A percentile compares a stretch with the other conserved stretches of the same genome.
Evolutionary conservation across 2,888 invertebrate species (phyloP).

Genomic region (Lycophotia porphyrea): DNA sequence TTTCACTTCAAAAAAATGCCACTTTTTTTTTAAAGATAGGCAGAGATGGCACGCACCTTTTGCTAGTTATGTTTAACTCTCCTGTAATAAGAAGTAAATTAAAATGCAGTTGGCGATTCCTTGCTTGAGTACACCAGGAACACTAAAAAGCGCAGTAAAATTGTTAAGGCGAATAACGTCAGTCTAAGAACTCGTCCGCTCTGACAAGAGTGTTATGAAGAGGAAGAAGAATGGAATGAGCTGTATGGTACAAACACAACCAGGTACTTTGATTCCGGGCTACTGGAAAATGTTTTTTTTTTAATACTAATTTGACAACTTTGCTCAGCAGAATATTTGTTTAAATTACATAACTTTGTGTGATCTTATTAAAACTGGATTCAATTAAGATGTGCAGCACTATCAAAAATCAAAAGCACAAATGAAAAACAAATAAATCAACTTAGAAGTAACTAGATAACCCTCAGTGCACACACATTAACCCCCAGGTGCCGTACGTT

Average conservation of each 20-base stretch:
- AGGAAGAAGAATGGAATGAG: neutral
- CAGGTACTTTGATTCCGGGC: neutral
- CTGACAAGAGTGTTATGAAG: neutral
- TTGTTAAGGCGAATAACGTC: neutral
- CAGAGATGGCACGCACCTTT: neutral
- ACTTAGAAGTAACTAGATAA: slow-evolving; percentile 3
- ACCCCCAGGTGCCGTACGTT: slow-evolving; percentile 14
- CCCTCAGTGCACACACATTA: slow-evolving; percentile 16
- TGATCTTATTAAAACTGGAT: neutral
- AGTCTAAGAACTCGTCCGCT: neutral
- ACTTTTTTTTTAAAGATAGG: neutral
- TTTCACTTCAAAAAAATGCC: no score
- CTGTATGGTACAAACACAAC: neutral
- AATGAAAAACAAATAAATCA: slow-evolving; percentile 23
- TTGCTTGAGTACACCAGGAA: neutral
- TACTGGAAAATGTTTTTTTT: neutral
- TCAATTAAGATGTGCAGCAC: neutral
- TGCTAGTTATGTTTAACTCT: neutral
- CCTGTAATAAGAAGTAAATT: neutral
- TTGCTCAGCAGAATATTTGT: neutral
- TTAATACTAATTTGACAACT: neutral
- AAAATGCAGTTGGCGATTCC: neutral
- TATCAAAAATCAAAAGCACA: neutral
- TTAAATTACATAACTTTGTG: slow-evolving; percentile 3
- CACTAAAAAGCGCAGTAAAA: neutral